Percentiles rank a stretch among this genome's conserved stretches.
These are phyloP conservation scores for Anoplius nigerrimus DNA, from an alignment of 2,888 invertebrate species.

Conservation along the genomic window DNA sequence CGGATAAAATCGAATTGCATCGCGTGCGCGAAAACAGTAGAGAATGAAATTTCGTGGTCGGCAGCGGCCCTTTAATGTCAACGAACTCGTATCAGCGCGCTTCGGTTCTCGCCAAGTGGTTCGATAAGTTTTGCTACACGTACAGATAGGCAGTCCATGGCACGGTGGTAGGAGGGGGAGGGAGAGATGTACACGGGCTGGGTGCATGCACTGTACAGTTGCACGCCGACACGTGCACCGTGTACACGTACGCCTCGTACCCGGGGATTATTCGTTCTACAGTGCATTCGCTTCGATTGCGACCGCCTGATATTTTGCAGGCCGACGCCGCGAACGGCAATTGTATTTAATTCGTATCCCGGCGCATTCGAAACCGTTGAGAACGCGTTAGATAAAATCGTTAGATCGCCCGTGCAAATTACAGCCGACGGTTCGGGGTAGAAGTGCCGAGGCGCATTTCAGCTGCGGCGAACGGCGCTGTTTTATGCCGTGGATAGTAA, in stretches of 20 bases:
- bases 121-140: constrained; percentile 22
- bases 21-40: no score
- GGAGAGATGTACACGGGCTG: no score
- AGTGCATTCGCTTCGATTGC: constrained; percentile 9
- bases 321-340: constrained; percentile 11
- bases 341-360: constrained; percentile 35
- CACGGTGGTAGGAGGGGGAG: no score
- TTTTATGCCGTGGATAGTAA: no score
- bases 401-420: constrained; percentile 34
- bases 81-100: constrained; percentile 8
- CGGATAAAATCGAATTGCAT: no score
- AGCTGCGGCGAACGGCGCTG: no score
- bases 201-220: no score
- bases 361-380: constrained; percentile 5
- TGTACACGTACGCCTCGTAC: constrained; percentile 8
- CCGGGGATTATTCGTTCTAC: constrained; percentile 33
- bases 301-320: constrained; percentile 27
- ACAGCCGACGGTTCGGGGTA: not conserved
- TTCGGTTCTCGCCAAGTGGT: constrained; percentile 26
- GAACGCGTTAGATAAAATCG: constrained; percentile 37
- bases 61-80: constrained; percentile 7
- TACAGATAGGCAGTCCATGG: no score
- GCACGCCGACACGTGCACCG: not conserved
- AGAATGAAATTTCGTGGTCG: constrained; percentile 4
- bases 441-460: no score